These are phyloP conservation scores for Paradisaea rubra DNA, from an alignment of 2,113 vertebrate species.

Conservation along the genomic window DNA sequence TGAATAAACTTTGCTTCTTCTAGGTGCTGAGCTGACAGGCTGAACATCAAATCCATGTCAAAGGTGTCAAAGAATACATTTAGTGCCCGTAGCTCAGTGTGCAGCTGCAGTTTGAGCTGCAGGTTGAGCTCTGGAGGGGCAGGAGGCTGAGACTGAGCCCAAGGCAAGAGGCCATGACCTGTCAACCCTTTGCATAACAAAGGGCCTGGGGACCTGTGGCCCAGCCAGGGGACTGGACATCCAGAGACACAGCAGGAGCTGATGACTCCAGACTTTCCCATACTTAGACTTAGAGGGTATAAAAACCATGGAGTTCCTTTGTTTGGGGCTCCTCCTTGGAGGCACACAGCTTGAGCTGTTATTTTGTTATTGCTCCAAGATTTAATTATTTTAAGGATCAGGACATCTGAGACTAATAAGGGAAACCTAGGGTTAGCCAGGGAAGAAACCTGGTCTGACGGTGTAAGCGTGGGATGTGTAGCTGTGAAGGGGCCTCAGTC, in stretches of 20 bases:
- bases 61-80: background rate
- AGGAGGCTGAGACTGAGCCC: background rate
- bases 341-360: background rate
- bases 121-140: background rate
- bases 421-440: background rate
- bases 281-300: background rate
- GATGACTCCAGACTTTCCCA: background rate
- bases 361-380: background rate
- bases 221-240: background rate
- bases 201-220: background rate
- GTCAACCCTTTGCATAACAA: background rate
- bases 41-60: background rate
- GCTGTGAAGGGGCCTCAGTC: background rate
- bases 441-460: background rate
- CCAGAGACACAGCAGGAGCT: fast-evolving
- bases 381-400: background rate
- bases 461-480: background rate
- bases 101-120: background rate
- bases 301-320: background rate
- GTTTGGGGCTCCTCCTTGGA: background rate
- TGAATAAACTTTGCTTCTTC: background rate
- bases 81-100: background rate
- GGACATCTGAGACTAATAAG: background rate
- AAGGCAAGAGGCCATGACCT: too few species aligned
- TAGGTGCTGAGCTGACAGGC: background rate